Evolutionary conservation across 2,888 invertebrate species (phyloP), one percentile per base, ranked within the genome.

Genomic region (Acrocyrtus sp.): DNA sequence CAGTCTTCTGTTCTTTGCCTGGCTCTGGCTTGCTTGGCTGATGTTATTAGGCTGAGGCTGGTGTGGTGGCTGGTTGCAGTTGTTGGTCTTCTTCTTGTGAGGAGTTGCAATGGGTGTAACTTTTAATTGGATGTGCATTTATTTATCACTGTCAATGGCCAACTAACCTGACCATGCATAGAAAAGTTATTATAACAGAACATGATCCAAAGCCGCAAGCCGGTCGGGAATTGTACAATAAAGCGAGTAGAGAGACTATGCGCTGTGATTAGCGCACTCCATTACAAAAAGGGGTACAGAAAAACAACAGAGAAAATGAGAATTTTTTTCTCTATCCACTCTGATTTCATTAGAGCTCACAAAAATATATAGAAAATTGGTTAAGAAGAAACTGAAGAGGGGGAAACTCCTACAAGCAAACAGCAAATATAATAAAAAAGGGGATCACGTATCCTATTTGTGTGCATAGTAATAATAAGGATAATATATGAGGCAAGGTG

Each of bases 61-160:
- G n/a, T n/a, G n/a, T n/a, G n/a, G n/a, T n/a, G n/a, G n/a, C n/a
- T n/a, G n/a, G n/a, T n/a, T n/a, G n/a, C n/a, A n/a, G n/a, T n/a
- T n/a, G n/a, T n/a, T n/a, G n/a, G n/a, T n/a, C n/a, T n/a, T 34
- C 34, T 34, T 34, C 34, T 34, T 61, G 50, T 68, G 60, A 60
- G 61, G 61, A 68, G 58, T 51, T 67, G 67, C 53, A 68, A 61
- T 69, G 69, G 69, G 69, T 69, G 69, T 69, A 69, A 69, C 69
- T 69, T 69, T 69, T 69, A 69, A 69, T 69, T 69, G 69, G 69
- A 69, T 69, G 69, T 69, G 69, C 69, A 69, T 69, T 69, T 69
- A 69, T 69, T 62, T 69, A 69, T 69, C 62, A 69, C 69, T 69
- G 69, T 69, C 69, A 69, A 69, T 69, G 69, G 62, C 56, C 62